Percentiles rank a stretch among this genome's conserved stretches.
Conservation (phyloP, 2,113 vertebrate genomes). For the Benitochromis conjunctus region DNA sequence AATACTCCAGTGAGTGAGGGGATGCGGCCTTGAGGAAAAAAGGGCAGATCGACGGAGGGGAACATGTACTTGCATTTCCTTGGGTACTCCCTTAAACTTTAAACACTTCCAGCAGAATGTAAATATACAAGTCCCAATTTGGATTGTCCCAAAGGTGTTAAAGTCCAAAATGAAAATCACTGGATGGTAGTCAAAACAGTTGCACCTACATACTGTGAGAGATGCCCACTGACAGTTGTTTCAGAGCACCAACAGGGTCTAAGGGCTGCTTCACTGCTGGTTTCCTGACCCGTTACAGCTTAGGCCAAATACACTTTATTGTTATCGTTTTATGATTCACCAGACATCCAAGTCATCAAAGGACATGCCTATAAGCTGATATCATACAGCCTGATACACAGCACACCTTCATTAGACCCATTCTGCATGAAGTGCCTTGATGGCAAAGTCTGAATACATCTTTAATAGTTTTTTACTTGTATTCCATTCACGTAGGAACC, state of each 20-base stretch:
- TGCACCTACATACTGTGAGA: not conserved
- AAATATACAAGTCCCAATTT: not conserved
- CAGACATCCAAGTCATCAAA: not conserved
- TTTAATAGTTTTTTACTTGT: not conserved
- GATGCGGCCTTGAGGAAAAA: conserved; percentile 2
- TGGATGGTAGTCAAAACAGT: not conserved
- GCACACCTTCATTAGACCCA: not conserved
- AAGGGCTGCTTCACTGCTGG: not conserved
- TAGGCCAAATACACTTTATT: not conserved
- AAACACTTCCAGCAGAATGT: not conserved
- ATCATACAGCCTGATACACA: not conserved
- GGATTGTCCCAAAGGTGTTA: not conserved
- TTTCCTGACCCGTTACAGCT: not conserved
- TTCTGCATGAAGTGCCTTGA: not conserved
- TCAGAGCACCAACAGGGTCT: not conserved
- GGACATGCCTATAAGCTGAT: not conserved
- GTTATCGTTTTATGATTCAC: not conserved
- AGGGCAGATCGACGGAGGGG: conserved; percentile 21
- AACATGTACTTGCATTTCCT: conserved; percentile 23
- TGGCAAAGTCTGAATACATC: not conserved
- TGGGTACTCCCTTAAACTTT: not conserved
- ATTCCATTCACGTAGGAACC: not conserved
- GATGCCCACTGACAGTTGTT: not conserved
- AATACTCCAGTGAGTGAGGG: not conserved
- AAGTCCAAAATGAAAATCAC: not conserved